Evolutionary conservation across 2,797 vertebrate species (phyloP).

Genomic region (Carcharodon carcharias): DNA sequence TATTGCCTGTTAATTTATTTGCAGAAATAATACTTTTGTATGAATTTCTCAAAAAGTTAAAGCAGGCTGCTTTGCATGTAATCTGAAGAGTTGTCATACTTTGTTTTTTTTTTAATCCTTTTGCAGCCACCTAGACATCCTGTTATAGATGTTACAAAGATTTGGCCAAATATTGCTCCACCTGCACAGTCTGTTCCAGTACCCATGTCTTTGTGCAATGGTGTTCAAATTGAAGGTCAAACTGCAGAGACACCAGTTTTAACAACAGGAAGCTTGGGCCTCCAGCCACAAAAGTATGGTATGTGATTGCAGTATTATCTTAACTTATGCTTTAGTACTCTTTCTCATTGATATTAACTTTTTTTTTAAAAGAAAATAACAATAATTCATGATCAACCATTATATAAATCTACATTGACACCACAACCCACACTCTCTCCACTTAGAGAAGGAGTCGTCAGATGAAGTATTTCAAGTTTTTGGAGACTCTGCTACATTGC

Average conservation of each 20-base stretch:
- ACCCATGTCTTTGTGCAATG: constrained; percentile 80
- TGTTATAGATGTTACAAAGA: constrained; percentile 65
- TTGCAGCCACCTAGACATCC: constrained; percentile 68
- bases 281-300: constrained; percentile 76
- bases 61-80: background rate
- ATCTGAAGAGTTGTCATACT: background rate
- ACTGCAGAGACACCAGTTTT: constrained; percentile 67
- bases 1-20: constrained; percentile 18
- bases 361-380: background rate
- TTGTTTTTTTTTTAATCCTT: background rate
- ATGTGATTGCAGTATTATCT: constrained; percentile 36
- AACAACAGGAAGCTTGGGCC: constrained; percentile 65
- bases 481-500: background rate
- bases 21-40: constrained; percentile 48
- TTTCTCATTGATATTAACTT: background rate
- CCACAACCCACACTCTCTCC: background rate
- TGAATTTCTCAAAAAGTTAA: constrained; percentile 16
- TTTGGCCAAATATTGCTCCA: constrained; percentile 80
- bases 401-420: background rate
- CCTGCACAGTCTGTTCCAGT: constrained; percentile 65
- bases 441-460: background rate
- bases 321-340: background rate
- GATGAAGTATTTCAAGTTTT: background rate
- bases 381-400: background rate
- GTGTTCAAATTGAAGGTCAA: constrained; percentile 73